Base-by-base conservation (phyloP, 2,113 vertebrate species). In the Brienomyrus longianalis region DNA sequence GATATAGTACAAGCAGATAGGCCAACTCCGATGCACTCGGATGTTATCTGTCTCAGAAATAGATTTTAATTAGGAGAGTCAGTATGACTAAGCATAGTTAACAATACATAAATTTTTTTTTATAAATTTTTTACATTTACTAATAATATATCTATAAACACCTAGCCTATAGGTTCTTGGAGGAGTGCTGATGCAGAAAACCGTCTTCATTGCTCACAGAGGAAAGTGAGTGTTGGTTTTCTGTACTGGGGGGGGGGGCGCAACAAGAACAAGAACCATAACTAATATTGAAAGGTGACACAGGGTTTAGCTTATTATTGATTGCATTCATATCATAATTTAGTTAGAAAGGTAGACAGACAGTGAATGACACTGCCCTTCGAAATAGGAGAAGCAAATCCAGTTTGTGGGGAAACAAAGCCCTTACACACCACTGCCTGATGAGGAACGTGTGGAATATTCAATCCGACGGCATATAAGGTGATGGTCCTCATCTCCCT, bases 381-480 rank as follows among this genome's bases (percentile, higher is more conserved):
- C 15, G 74, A 43, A 11, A 8, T 39, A 80, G 35, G 35, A 5
- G 11, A 7, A 35, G 74, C 39, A 77, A 39, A 39, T 17, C 7
- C 43, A 54, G 50, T 54, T 31, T 54, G 86, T 8, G 27, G n/a
- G 86, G 50, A 31, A 54, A 39, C 31, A 48, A 85, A 85, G 17
- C 31, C 97, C 95, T 97, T 96, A 97, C 96, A 96, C 95, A 95
- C 96, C 96, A 94, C 96, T 95, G 96, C 94, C 96, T 96, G 96
- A 98, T 97, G 96, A 96, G 94, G 94, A 95, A 94, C 93, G 94
- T 94, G 93, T 94, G 93, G 96, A 93, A 96, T 97, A 97, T 96
- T 96, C 96, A 97, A 97, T 97, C 97, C 96, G 97, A 96, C 96
- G 96, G 95, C 97, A 96, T 97, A 97, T 97, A 98, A 97, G 97